Evolutionary conservation across 2,888 invertebrate genomes (phyloP), one percentile per base, ranked within the genome.

Genomic region (Lamellibrachia columna): DNA sequence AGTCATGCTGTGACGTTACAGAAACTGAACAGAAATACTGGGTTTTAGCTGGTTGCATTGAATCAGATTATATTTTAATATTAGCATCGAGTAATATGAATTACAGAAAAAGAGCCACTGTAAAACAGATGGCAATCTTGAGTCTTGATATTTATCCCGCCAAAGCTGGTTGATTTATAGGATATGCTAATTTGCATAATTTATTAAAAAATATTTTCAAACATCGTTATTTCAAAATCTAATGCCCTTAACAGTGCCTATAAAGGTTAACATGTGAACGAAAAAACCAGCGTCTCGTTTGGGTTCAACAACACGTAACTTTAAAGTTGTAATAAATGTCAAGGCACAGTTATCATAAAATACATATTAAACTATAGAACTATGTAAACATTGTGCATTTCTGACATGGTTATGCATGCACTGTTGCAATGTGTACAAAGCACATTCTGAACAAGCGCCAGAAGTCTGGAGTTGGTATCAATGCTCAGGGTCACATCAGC

Each of bases 341-440:
- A 75, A 75, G 75, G 75, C 75, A 75, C 75, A 22, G 75, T 75
- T 15, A 75, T n/a, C 75, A 75, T 75, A 75, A 75, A 75, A 75
- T 75, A 75, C 75, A 75, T 75, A 75, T 75, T 75, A 75, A 75
- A 75, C 75, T 75, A 75, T 75, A 75, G 75, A 75, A 75, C 75
- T 75, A 75, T 75, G 75, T 75, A 75, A 75, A 75, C 75, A 75
- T 75, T 75, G 75, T 75, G 75, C 75, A 75, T 75, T 75, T 75
- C 75, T n/a, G 75, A 75, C 75, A 75, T 75, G 75, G 75, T 75
- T 75, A 75, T 22, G 75, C 22, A 75, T 22, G 75, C 75, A 75
- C 75, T 22, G 75, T 75, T n/a, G 75, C 75, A 75, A 40, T 75
- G 75, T 75, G 75, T 75, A 75, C 75, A 6, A 75, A 75, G 22